A percentile compares a stretch with the other conserved stretches of the same genome.
Evolutionary conservation across 2,113 vertebrate genomes (phyloP).

Genomic region (Pogonocichla stellata): DNA sequence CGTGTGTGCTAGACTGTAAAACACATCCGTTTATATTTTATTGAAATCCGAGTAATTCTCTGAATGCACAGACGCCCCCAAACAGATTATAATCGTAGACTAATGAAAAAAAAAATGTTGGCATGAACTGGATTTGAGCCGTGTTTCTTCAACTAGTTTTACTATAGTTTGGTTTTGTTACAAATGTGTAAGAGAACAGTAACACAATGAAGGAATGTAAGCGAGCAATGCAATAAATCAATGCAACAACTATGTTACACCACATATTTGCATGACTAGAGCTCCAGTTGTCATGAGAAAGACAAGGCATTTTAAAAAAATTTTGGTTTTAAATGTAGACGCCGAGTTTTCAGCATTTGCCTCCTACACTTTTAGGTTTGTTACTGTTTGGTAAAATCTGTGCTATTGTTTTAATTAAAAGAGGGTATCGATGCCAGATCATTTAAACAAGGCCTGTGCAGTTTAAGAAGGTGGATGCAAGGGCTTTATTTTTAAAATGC

Average conservation of each 20-base stretch:
- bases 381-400: constrained; percentile 31
- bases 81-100: not conserved
- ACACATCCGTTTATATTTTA: not conserved
- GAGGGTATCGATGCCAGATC: not conserved
- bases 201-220: constrained; percentile 16
- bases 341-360: not conserved
- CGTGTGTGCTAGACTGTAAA: not conserved
- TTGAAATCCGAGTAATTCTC: not conserved
- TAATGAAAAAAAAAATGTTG: not conserved
- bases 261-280: not conserved
- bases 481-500: not conserved
- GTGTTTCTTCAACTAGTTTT: constrained; percentile 13
- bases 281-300: not conserved
- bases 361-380: not conserved
- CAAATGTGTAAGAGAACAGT: not conserved
- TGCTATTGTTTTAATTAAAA: constrained; percentile 49
- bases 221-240: not conserved
- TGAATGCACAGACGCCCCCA: not conserved
- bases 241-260: not conserved
- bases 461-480: not conserved
- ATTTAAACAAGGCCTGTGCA: not conserved
- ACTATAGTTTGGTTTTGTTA: constrained; percentile 9
- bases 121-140: not conserved
- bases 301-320: not conserved
- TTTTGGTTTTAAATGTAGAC: not conserved